These are phyloP conservation scores for Brachionus rubens DNA, from an alignment of 1,140 invertebrate species.

Conservation along the genomic window DNA sequence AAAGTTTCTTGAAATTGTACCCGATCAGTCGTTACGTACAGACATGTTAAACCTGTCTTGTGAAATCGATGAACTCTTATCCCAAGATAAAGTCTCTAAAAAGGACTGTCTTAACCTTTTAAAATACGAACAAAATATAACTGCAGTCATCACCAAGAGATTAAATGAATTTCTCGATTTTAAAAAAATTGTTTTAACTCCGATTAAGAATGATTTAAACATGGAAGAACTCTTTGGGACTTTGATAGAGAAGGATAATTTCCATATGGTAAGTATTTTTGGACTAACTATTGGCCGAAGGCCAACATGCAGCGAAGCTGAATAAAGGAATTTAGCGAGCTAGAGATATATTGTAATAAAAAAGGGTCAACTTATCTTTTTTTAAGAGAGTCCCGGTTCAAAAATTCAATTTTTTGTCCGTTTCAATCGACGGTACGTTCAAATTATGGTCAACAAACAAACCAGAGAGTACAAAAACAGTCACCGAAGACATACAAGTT, in stretches of 20 bases:
- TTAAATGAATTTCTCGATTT: neutral
- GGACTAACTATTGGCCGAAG: neutral
- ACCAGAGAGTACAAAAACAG: neutral
- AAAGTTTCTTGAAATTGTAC: no score
- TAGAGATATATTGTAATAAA: no score
- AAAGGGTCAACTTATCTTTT: no score
- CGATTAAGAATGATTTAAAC: neutral
- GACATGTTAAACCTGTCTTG: neutral
- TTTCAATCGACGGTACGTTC: neutral
- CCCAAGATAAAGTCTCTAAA: neutral
- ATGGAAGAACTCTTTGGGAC: neutral
- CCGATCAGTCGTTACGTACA: neutral
- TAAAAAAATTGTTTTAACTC: neutral
- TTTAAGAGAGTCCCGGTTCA: neutral
- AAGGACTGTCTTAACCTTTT: neutral
- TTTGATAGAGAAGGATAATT: neutral
- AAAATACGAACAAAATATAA: neutral
- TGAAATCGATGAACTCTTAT: neutral
- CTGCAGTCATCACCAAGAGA: neutral
- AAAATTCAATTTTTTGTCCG: conserved; percentile 3
- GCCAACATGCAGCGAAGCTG: no score
- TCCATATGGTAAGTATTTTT: neutral
- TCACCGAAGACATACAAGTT: neutral
- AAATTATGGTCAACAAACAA: neutral
- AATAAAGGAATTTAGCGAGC: no score